phyloP scores from a whole-genome alignment of 2,113 vertebrate genomes.

The Connochaetes taurinus region DNA sequence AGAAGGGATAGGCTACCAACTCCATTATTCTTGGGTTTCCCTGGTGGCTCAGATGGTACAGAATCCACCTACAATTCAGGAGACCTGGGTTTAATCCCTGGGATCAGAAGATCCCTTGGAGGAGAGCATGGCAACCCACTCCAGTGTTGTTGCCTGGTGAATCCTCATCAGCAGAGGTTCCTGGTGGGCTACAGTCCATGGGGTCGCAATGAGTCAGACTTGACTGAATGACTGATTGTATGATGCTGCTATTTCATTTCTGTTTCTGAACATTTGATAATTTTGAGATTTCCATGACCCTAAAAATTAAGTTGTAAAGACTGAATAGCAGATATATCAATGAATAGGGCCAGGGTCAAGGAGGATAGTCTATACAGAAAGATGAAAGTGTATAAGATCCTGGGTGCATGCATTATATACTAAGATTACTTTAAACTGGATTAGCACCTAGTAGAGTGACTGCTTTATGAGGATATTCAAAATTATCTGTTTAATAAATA shows the following conservation, averaged over 20 bases:
- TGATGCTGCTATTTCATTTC: not conserved
- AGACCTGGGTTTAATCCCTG: not conserved
- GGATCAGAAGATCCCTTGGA: not conserved
- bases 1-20: not conserved
- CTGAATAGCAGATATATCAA: not conserved
- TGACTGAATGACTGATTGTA: not conserved
- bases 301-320: not conserved
- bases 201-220: not conserved
- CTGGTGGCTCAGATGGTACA: not conserved
- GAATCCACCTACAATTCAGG: not conserved
- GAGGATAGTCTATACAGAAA: not conserved
- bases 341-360: not conserved
- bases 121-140: not conserved
- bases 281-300: not conserved
- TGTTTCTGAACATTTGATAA: not conserved
- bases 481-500: not conserved
- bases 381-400: not conserved
- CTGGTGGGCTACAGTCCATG: not conserved
- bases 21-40: not conserved
- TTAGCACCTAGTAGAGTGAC: not conserved
- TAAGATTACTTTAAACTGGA: not conserved
- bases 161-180: not conserved
- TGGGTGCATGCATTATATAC: accelerated
- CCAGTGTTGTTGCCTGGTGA: not conserved
- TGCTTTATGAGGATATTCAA: not conserved